These are phyloP conservation scores for Tiaroga cobitis DNA, from an alignment of 2,797 vertebrate species.

Conservation along the genomic window DNA sequence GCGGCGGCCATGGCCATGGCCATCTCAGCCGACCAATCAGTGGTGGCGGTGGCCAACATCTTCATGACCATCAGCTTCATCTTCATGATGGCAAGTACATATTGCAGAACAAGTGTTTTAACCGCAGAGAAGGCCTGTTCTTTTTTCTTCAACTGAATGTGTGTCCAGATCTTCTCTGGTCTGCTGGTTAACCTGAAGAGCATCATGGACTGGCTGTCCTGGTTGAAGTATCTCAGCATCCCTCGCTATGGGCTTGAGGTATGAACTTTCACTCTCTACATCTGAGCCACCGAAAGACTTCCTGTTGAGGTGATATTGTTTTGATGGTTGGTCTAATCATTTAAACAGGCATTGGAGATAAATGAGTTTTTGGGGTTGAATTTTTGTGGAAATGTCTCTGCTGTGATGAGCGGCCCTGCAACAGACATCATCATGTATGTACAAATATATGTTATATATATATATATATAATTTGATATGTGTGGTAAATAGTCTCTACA, in stretches of 20 bases:
- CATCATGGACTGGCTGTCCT: constrained; percentile 84
- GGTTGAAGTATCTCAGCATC: constrained; percentile 94
- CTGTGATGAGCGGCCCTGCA: constrained; percentile 58
- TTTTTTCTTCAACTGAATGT: not conserved
- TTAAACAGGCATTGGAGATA: constrained; percentile 84
- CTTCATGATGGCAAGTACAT: constrained; percentile 90
- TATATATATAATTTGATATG: not conserved
- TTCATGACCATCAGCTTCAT: constrained; percentile 86
- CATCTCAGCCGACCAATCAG: constrained; percentile 87
- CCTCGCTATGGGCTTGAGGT: constrained; percentile 89
- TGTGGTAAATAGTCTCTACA: not conserved
- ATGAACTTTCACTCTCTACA: constrained; percentile 64
- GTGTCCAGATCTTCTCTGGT: constrained; percentile 88
- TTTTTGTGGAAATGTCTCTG: constrained; percentile 71
- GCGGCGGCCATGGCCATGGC: constrained; percentile 88
- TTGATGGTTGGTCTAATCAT: not conserved
- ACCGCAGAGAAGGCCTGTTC: not conserved
- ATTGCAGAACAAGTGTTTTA: not conserved
- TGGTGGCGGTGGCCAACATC: constrained; percentile 86
- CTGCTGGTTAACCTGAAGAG: constrained; percentile 90
- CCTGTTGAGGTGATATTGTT: not conserved
- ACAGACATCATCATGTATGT: constrained; percentile 70
- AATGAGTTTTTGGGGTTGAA: constrained; percentile 85
- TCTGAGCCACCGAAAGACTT: not conserved
- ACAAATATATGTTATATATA: not conserved